Evolutionary conservation across 2,113 vertebrate genomes (phyloP).

Genomic region (Atractosteus spatula): DNA sequence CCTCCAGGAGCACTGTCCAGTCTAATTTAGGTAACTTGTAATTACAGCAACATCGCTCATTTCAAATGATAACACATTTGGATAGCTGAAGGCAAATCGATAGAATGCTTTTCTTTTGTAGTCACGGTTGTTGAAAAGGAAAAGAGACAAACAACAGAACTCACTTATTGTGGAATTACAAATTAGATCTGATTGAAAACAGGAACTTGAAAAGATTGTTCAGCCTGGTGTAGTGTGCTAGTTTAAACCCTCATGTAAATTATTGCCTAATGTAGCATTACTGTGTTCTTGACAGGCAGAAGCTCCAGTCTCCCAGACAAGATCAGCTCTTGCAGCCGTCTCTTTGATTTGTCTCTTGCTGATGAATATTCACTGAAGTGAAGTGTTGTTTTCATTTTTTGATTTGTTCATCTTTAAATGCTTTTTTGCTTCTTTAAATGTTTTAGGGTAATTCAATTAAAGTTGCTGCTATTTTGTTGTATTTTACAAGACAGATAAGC

Average conservation of each 20-base stretch:
- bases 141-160: neutral
- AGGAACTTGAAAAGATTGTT: slow-evolving; percentile 18
- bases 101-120: neutral
- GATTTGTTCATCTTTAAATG: neutral
- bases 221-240: slow-evolving; percentile 11
- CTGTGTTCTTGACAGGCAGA: neutral
- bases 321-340: slow-evolving; percentile 1
- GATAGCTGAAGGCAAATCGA: slow-evolving; percentile 5
- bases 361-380: slow-evolving; percentile 25
- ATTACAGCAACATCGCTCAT: slow-evolving; percentile 17
- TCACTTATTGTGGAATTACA: neutral
- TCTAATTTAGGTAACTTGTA: neutral
- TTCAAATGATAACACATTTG: neutral
- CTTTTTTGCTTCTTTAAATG: neutral
- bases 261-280: slow-evolving; percentile 1
- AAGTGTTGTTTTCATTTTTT: neutral
- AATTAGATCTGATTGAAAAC: slow-evolving; percentile 11
- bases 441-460: neutral
- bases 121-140: neutral
- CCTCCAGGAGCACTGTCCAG: neutral
- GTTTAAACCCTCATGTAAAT: slow-evolving; percentile 1
- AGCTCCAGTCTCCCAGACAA: neutral
- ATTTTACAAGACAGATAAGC: neutral
- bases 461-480: neutral
- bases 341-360: slow-evolving; percentile 25